A percentile compares a stretch with the other conserved stretches of the same genome.
phyloP scores from a whole-genome alignment of 2,113 vertebrate genomes.

The Poeciliopsis occidentalis region DNA sequence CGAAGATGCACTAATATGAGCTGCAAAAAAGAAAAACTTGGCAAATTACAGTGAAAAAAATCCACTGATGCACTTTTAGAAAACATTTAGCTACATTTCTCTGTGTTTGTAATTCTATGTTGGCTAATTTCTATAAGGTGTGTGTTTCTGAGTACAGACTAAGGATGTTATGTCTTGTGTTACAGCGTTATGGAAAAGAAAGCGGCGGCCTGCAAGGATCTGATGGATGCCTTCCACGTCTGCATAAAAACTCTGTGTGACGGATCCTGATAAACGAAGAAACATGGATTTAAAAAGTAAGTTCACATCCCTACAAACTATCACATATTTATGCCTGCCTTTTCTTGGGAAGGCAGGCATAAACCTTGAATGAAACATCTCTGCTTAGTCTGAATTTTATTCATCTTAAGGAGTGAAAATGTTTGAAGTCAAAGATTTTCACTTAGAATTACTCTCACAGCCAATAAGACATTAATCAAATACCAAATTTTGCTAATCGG shows the following conservation, averaged over 20 bases:
- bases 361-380: no score
- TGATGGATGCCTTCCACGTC: no score
- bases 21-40: not conserved
- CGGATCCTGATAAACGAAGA: slow-evolving; percentile 49
- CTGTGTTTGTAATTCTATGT: not conserved
- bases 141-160: not conserved
- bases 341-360: no score
- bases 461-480: not conserved
- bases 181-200: slow-evolving; percentile 74
- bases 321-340: no score
- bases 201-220: slow-evolving; percentile 69
- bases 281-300: slow-evolving; percentile 35
- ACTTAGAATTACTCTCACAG: not conserved
- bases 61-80: slow-evolving; percentile 5
- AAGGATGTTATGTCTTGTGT: slow-evolving; percentile 35
- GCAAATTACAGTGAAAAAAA: slow-evolving; percentile 29
- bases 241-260: no score
- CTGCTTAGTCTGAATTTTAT: no score
- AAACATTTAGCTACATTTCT: slow-evolving; percentile 16
- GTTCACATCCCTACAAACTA: slow-evolving; percentile 7
- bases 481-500: not conserved
- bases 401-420: no score
- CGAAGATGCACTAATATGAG: slow-evolving; percentile 25
- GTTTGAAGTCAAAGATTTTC: not conserved
- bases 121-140: not conserved